Evolutionary conservation across 2,797 vertebrate species (phyloP).

Genomic region (Sphenodon punctatus): DNA sequence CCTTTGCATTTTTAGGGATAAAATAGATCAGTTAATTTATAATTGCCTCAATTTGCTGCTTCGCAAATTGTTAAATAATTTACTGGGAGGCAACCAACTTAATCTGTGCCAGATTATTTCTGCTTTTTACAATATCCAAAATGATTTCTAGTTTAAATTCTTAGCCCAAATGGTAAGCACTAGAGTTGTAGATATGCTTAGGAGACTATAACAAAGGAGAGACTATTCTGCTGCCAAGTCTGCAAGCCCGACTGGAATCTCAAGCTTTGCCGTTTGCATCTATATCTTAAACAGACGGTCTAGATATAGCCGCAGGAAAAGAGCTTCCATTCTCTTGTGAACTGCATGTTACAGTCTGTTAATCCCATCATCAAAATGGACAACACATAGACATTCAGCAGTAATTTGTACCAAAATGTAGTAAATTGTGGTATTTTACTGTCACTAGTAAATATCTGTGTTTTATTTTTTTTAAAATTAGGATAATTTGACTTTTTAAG

Average conservation of each 20-base stretch:
- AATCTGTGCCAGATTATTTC: accelerated
- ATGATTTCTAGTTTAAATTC: not conserved
- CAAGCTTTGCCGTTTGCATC: accelerated
- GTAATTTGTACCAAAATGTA: too few species aligned
- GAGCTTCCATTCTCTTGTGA: not conserved
- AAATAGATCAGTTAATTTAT: not conserved
- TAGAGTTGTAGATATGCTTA: not conserved
- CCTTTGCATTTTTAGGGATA: not conserved
- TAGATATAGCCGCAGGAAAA: not conserved
- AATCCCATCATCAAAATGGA: not conserved
- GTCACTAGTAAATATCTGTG: too few species aligned
- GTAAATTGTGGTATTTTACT: too few species aligned
- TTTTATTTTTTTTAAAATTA: too few species aligned
- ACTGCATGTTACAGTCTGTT: not conserved
- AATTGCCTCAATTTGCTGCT: not conserved
- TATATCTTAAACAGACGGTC: not conserved
- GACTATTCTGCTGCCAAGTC: accelerated
- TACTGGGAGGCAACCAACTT: accelerated
- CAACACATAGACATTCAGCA: not conserved
- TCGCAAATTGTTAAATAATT: not conserved
- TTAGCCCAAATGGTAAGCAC: not conserved
- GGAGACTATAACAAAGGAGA: not conserved
- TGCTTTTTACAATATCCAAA: not conserved
- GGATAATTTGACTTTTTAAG: too few species aligned
- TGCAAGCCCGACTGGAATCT: accelerated